Evolutionary conservation across 2,797 vertebrate species (phyloP), one percentile per base, ranked within the genome.

Genomic region (Rachycentron canadum): DNA sequence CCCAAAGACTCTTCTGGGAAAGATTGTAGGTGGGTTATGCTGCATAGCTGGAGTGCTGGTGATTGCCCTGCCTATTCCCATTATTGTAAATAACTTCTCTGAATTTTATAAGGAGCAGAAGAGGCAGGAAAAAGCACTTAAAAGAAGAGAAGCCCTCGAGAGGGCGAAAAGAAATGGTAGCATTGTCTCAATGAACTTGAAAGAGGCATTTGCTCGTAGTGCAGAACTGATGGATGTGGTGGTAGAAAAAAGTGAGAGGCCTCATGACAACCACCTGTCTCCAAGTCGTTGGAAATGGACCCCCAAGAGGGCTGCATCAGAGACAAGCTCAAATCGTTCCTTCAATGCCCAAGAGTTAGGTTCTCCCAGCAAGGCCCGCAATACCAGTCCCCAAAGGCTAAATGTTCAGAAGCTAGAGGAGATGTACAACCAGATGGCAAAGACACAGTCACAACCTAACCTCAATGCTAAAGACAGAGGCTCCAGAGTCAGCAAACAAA

Each of bases 91-190:
- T 91, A 99, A 99, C 89, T 99, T 99, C 91, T 99, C 98, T 0
- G 98, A 99, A 93, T 99, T 99, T 91, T 99, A 99, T 86, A 99
- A 99, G 86, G 98, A 99, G 91, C 98, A 99, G 89, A 99, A 99
- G 91, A 95, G 98, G 82, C 98, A 99, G 87, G 98, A 99, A 92
- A 99, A 99, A 90, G 98, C 98, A 77, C 96, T 99, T 81, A 99
- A 99, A 87, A 94, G 98, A 47, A 95, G 98, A 81, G 98, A 99
- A 86, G 98, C 98, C 63, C 94, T 99, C 34, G 98, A 99, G 86
- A 96, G 98, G 85, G 98, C 98, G 72, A 99, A 99, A 91, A 95
- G 98, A 89, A 99, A 99, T 0, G 98, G 98, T 67, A 99, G 98
- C 85, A 99, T 99, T 32, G 97, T 99, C 21, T 99, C 98, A 66